Base-by-base conservation (phyloP, 2,888 invertebrate genomes). In the Fragum whitleyi region DNA sequence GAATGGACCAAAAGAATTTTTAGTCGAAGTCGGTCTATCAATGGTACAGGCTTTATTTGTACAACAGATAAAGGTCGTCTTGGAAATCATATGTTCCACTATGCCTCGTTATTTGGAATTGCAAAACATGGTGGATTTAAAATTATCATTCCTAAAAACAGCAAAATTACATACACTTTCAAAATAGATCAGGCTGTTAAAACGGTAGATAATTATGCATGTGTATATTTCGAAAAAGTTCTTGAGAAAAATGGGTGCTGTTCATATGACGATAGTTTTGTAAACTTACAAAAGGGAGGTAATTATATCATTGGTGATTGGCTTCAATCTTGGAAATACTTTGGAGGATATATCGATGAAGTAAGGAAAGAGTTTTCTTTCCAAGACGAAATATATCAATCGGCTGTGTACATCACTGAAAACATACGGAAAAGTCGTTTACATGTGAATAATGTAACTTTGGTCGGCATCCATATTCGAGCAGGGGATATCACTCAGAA, bases 301-400 rank as follows among this genome's bases (percentile, higher is more conserved):
- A 70, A 55, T 36, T 70, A 70, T n/a, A 14, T 21, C 9, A 23
- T 70, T 36, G 36, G 55, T 2, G 36, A 70, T 14, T 70, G 36
- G 21, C 11, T 70, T 0, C 70, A 70, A 36, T 70, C 70, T 7
- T 70, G 70, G 70, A 70, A 55, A 36, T 70, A 70, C 21, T 70
- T 70, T 32, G 1, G 55, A 21, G 3, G 55, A 21, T 26, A 29
- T 16, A 32, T 55, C 36, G 6, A 53, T 32, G 70, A 70, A 36
- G 23, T 70, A 0, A 9, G 70, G 7, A 16, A 53, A 36, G 29
- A 70, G 55, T 55, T 70, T 36, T 21, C 21, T 9, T 70, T 70
- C 23, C 28, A 0, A 5, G 32, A 29, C 2, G 70, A 70, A n/a
- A 32, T 70, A 21, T 5, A 16, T 0, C 2, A 29, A 3, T 14